A percentile compares a stretch with the other conserved stretches of the same genome.
Conservation (phyloP, 2,113 vertebrate genomes). For the Hyla sarda region DNA sequence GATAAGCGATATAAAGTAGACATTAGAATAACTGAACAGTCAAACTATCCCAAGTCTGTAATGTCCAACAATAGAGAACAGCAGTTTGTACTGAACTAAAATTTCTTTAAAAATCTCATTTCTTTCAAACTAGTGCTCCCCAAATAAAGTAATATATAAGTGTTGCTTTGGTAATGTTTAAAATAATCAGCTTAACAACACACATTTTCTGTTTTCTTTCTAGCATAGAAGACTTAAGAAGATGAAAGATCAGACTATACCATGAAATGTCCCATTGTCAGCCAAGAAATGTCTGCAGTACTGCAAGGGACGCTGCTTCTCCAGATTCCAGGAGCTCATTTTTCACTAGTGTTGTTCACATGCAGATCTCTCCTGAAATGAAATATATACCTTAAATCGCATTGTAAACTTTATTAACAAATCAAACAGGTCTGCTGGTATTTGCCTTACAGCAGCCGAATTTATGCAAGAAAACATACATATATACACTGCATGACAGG, state of each 20-base stretch:
- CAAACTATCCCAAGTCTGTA: too few relatives aligned
- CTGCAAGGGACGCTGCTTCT: constrained; percentile 78
- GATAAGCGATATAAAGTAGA: too few relatives aligned
- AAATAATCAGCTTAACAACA: not conserved
- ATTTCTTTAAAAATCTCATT: too few relatives aligned
- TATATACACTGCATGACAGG: not conserved
- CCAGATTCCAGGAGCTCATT: constrained; percentile 85
- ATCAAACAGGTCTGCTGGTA: not conserved
- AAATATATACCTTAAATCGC: constrained; percentile 31
- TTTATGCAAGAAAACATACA: not conserved
- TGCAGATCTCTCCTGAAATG: constrained; percentile 58
- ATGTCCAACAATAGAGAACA: too few relatives aligned
- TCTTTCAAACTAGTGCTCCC: not conserved
- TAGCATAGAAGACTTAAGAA: not conserved
- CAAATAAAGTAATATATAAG: not conserved
- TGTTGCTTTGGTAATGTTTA: not conserved
- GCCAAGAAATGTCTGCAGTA: constrained; percentile 92
- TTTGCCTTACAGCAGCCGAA: not conserved
- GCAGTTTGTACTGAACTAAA: too few relatives aligned
- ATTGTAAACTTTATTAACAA: not conserved
- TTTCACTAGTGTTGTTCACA: constrained; percentile 64
- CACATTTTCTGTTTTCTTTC: not conserved
- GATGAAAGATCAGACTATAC: constrained; percentile 70
- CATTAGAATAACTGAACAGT: too few relatives aligned
- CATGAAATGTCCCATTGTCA: constrained; percentile 90